These are phyloP conservation scores for Hyposmocoma kahamanoa DNA, from an alignment of 1,140 invertebrate genomes.

Conservation along the genomic window DNA sequence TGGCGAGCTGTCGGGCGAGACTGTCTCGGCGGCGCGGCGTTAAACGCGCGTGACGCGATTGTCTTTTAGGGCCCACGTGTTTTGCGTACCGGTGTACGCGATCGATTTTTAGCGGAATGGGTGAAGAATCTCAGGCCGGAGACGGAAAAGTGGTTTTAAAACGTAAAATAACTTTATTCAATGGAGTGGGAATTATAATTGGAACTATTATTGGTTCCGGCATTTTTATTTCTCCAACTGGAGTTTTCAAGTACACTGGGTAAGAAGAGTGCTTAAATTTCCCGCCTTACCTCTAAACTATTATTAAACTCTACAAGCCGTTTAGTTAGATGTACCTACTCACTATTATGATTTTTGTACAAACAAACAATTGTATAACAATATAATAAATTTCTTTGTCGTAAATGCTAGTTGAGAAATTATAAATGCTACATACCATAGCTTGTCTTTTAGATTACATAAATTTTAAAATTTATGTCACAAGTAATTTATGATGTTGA, in stretches of 20 bases:
- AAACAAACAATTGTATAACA: no score
- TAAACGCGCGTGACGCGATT: conserved; percentile 14
- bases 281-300: conserved; percentile 22
- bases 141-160: conserved; percentile 80
- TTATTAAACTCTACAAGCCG: background rate
- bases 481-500: no score
- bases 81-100: conserved; percentile 42
- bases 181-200: conserved; percentile 91
- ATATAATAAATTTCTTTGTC: no score
- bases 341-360: no score
- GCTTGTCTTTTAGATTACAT: no score
- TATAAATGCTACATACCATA: no score
- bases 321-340: background rate
- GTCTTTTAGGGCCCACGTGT: conserved; percentile 33
- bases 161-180: conserved; percentile 87
- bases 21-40: conserved; percentile 7
- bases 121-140: conserved; percentile 54
- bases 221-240: conserved; percentile 87
- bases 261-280: conserved; percentile 56
- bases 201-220: conserved; percentile 90
- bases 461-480: no score
- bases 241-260: conserved; percentile 79
- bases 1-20: conserved; percentile 10
- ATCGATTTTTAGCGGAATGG: conserved; percentile 70
- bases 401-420: no score